A percentile compares a stretch with the other conserved stretches of the same genome.
These are phyloP conservation scores for Tragulus kanchil DNA, from an alignment of 2,113 vertebrate genomes.

Conservation along the genomic window DNA sequence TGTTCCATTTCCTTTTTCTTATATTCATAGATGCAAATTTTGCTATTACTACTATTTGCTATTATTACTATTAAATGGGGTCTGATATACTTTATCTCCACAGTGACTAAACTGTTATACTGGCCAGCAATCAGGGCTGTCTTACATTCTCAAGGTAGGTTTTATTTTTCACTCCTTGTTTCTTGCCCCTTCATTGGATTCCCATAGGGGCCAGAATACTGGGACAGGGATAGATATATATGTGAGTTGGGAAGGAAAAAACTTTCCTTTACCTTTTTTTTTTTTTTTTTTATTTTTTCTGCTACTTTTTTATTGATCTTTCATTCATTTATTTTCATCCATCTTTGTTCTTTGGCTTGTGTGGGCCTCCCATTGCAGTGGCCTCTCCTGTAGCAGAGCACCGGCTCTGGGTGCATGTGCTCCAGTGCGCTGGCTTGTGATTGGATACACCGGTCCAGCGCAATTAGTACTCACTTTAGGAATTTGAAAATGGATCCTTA, in stretches of 20 bases:
- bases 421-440: no score
- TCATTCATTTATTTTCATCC: no score
- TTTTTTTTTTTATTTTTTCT: no score
- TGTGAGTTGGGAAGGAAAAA: not conserved
- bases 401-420: no score
- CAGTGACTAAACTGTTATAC: not conserved
- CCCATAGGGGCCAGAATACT: not conserved
- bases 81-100: not conserved
- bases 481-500: conserved; percentile 4
- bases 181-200: not conserved
- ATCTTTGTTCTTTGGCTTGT: no score
- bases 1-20: not conserved
- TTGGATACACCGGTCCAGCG: no score
- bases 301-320: no score
- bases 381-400: no score
- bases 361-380: no score
- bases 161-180: conserved; percentile 19
- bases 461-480: not conserved
- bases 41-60: conserved; percentile 28
- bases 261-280: not conserved
- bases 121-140: not conserved
- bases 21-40: not conserved
- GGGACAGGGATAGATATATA: not conserved
- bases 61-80: not conserved
- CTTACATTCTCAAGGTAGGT: not conserved